Percentiles rank a stretch among this genome's conserved stretches.
Conservation (phyloP, 2,888 invertebrate species). For the Heliconius cydno region DNA sequence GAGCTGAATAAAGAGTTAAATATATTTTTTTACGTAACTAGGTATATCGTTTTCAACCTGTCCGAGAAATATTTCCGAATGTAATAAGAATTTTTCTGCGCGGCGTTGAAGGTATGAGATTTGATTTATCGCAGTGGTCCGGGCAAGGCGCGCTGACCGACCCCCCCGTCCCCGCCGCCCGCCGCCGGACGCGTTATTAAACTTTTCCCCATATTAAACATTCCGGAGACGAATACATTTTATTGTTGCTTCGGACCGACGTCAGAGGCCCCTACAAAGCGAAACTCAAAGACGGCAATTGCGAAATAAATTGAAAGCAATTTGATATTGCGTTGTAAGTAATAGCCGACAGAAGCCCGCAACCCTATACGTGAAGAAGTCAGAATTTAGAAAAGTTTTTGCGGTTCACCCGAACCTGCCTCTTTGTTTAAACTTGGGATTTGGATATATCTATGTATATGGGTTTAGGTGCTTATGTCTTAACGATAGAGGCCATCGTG, state of each 20-base stretch:
- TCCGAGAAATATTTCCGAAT: conserved; percentile 73
- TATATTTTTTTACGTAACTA: conserved; percentile 29
- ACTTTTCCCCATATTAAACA: conserved; percentile 85
- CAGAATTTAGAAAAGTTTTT: conserved; percentile 49
- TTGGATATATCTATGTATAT: conserved; percentile 10
- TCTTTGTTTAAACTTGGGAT: conserved; percentile 40
- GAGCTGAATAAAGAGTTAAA: conserved; percentile 35
- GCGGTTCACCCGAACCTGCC: conserved; percentile 42
- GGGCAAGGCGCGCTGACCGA: conserved; percentile 70
- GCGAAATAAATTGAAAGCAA: conserved; percentile 84
- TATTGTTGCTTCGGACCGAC: conserved; percentile 83
- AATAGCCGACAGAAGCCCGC: conserved; percentile 79
- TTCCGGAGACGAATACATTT: conserved; percentile 85
- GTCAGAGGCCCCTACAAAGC: conserved; percentile 83
- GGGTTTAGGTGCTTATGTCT: no score
- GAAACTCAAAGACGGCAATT: conserved; percentile 84
- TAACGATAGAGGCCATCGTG: no score
- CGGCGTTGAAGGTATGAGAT: conserved; percentile 78
- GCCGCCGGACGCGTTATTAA: conserved; percentile 82
- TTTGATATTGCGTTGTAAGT: conserved; percentile 84
- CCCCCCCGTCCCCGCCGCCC: conserved; percentile 43
- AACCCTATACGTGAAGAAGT: conserved; percentile 66
- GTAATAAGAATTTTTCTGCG: conserved; percentile 79
- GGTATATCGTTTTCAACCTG: conserved; percentile 44
- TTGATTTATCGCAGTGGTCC: conserved; percentile 80